Conservation (phyloP, 2,888 invertebrate species). For the Deilephila elpenor region DNA sequence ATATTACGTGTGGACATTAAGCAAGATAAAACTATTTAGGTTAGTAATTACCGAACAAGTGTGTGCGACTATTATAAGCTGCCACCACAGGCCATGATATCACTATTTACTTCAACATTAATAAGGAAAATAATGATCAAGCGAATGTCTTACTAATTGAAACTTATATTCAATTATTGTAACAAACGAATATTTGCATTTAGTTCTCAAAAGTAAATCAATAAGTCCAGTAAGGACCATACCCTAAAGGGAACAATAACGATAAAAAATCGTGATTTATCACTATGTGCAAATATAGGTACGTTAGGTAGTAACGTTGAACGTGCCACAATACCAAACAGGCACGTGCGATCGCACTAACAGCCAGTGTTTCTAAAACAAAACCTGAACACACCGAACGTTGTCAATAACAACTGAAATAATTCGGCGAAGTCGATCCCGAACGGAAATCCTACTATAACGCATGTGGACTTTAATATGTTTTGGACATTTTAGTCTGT, state of each 20-base stretch:
- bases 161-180: neutral
- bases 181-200: neutral
- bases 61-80: conserved; percentile 20
- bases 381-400: conserved; percentile 64
- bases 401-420: conserved; percentile 45
- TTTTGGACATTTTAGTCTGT: neutral
- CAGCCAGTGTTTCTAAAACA: conserved; percentile 77
- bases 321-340: conserved; percentile 72
- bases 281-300: conserved; percentile 50
- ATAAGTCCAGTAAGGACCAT: no score
- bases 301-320: conserved; percentile 37
- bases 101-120: conserved; percentile 9
- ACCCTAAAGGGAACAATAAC: conserved; percentile 37
- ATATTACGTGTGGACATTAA: conserved; percentile 62
- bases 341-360: conserved; percentile 73
- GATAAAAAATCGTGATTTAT: conserved; percentile 52
- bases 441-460: conserved; percentile 7
- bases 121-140: conserved; percentile 29
- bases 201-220: no score
- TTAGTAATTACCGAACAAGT: conserved; percentile 51
- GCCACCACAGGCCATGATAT: neutral
- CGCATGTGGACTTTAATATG: neutral
- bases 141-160: neutral
- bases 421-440: conserved; percentile 28
- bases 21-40: conserved; percentile 66